Percentiles rank a stretch among this genome's conserved stretches.
Evolutionary conservation across 2,888 invertebrate species (phyloP).

Genomic region (Pandemis corylana): DNA sequence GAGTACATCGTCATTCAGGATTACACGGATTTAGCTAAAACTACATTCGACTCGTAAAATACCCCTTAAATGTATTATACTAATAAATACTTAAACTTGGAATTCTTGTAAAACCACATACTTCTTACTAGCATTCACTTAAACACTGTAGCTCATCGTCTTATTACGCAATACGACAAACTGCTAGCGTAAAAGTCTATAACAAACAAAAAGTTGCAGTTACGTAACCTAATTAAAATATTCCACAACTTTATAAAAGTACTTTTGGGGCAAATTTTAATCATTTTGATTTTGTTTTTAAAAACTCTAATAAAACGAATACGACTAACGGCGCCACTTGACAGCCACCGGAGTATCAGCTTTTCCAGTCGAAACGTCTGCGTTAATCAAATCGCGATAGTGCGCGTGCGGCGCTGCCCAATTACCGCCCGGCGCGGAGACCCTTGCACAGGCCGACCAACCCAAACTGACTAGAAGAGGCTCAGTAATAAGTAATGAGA

Average conservation of each 20-base stretch:
- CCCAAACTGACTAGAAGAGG: background rate
- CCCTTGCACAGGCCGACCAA: background rate
- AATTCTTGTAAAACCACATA: background rate
- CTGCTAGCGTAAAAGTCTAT: no score
- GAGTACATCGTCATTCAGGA: background rate
- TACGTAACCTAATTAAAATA: no score
- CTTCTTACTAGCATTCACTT: background rate
- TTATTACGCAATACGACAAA: no score
- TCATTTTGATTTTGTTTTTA: no score
- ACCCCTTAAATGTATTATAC: no score
- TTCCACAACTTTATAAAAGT: no score
- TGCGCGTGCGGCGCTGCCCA: conserved; percentile 78
- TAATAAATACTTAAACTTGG: background rate
- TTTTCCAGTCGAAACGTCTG: conserved; percentile 53
- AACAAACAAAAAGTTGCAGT: no score
- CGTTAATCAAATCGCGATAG: conserved; percentile 69
- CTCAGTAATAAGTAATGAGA: background rate
- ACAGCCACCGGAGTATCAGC: background rate
- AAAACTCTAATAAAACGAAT: no score
- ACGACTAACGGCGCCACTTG: background rate
- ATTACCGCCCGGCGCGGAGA: conserved; percentile 58
- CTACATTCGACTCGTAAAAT: no score
- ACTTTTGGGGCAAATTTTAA: no score
- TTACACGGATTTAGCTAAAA: background rate
- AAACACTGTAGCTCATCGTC: no score